Conservation (phyloP, 2,888 invertebrate species). For the Tipula vernalis region DNA sequence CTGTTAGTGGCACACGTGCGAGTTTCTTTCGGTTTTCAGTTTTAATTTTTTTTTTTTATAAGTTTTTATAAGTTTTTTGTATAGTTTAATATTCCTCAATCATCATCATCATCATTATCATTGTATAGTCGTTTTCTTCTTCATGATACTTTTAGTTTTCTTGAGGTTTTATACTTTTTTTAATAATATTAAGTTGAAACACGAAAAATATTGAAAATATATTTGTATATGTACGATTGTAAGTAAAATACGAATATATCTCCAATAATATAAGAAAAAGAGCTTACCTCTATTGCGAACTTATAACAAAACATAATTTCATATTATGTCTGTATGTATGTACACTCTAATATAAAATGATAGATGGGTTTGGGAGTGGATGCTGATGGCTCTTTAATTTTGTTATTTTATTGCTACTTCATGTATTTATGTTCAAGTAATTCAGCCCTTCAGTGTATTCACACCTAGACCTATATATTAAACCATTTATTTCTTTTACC, state of each 20-base stretch:
- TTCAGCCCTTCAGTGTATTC: background rate
- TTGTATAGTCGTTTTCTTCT: background rate
- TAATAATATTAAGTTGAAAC: background rate
- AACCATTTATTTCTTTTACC: background rate
- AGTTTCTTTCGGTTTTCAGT: slow-evolving; percentile 4
- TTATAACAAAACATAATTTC: background rate
- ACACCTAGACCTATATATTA: background rate
- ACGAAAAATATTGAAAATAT: background rate
- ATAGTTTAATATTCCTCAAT: background rate
- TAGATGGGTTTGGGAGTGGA: background rate
- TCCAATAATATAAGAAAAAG: background rate
- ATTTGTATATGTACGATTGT: background rate
- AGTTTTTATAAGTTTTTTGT: background rate
- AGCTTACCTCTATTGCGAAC: background rate
- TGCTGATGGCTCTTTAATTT: background rate
- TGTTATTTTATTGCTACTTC: background rate
- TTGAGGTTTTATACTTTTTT: background rate
- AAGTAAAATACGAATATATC: background rate
- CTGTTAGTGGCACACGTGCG: slow-evolving; percentile 11
- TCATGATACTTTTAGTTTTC: background rate
- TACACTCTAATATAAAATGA: background rate
- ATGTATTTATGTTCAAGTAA: background rate
- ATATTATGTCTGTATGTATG: background rate
- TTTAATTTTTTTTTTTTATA: background rate
- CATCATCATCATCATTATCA: background rate